A percentile compares a stretch with the other conserved stretches of the same genome.
These are phyloP conservation scores for Apamea crenata DNA, from an alignment of 2,888 invertebrate genomes.

Conservation along the genomic window DNA sequence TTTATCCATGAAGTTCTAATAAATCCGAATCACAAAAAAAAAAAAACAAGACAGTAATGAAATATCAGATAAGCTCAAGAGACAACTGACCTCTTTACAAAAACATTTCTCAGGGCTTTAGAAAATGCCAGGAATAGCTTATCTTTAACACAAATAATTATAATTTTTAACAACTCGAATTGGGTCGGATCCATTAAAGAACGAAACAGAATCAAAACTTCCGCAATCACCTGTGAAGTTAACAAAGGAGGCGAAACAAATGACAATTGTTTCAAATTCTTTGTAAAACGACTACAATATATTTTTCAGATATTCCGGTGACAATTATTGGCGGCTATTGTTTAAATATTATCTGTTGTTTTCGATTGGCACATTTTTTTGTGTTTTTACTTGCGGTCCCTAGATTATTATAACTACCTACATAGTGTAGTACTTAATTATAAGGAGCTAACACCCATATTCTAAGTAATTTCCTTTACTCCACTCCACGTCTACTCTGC, in stretches of 20 bases:
- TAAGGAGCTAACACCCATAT: neutral
- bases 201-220: conserved; percentile 63
- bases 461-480: neutral
- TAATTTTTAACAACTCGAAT: conserved; percentile 49
- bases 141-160: conserved; percentile 52
- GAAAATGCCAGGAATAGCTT: conserved; percentile 21
- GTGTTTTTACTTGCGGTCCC: neutral
- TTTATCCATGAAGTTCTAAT: neutral
- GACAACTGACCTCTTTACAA: conserved; percentile 32
- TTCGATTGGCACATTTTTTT: neutral
- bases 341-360: conserved; percentile 20
- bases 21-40: neutral
- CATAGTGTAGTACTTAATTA: neutral
- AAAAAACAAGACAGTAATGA: conserved; percentile 9
- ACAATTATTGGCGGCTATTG: conserved; percentile 59
- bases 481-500: neutral
- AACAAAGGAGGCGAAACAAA: conserved; percentile 56
- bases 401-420: neutral
- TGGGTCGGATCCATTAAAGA: conserved; percentile 60
- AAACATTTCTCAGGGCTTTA: conserved; percentile 31
- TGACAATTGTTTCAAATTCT: conserved; percentile 57
- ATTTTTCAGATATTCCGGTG: conserved; percentile 52
- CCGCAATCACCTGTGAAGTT: conserved; percentile 65
- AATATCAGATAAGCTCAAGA: conserved; percentile 23
- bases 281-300: conserved; percentile 53